A percentile compares a stretch with the other conserved stretches of the same genome.
These are phyloP conservation scores for Hirundichthys speculiger DNA, from an alignment of 2,113 vertebrate species.

Conservation along the genomic window DNA sequence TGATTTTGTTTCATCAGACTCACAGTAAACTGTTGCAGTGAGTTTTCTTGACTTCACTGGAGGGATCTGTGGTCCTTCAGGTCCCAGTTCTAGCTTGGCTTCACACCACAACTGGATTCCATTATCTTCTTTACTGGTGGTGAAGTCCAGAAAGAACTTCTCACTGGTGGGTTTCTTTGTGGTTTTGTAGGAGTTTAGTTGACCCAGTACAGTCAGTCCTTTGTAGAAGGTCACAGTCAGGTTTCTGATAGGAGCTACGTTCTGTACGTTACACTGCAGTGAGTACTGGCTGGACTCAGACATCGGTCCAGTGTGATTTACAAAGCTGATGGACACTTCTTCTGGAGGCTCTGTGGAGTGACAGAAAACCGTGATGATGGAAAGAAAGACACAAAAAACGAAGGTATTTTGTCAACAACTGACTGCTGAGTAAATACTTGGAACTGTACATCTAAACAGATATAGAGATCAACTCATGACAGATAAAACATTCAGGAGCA, in stretches of 20 bases:
- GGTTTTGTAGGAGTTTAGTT: rapidly evolving
- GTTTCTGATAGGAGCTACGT: constrained; percentile 24
- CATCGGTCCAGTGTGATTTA: constrained; percentile 29
- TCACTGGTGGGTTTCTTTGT: background rate
- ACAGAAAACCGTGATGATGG: background rate
- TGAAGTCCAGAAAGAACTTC: background rate
- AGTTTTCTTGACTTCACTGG: constrained; percentile 8
- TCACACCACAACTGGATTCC: constrained; percentile 44
- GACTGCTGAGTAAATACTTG: background rate
- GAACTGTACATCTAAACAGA: background rate
- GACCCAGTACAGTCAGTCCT: background rate
- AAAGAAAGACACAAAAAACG: background rate
- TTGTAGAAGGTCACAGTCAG: constrained; percentile 55
- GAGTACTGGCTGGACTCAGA: constrained; percentile 6
- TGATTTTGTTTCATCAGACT: constrained; percentile 31
- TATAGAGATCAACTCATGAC: background rate
- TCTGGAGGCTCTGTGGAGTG: constrained; percentile 57
- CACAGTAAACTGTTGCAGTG: constrained; percentile 41
- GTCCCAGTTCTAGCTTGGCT: constrained; percentile 45
- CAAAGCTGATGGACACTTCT: constrained; percentile 34
- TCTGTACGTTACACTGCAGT: constrained; percentile 62
- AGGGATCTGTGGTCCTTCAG: constrained; percentile 2
- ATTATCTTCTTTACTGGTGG: constrained; percentile 3
- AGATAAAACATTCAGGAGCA: rapidly evolving
- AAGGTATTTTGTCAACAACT: background rate